phyloP scores from a whole-genome alignment of 1,140 invertebrate species.

The Drosophila cardini region DNA sequence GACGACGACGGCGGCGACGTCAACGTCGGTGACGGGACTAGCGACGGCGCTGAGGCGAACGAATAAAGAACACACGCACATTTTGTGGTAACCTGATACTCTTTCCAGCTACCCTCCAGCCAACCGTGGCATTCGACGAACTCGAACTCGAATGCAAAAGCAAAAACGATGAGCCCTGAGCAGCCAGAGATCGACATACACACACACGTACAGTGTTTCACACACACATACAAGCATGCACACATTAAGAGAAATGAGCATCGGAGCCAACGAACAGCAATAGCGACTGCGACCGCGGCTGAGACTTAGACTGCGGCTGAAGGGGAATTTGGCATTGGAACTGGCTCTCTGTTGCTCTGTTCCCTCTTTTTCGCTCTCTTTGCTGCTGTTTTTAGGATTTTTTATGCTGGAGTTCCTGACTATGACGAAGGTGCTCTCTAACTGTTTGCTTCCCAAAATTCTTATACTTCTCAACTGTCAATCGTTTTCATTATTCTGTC shows the following conservation, averaged over 20 bases:
- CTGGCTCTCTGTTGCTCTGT: conserved; percentile 43
- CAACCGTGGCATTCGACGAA: conserved; percentile 82
- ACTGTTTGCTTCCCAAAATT: conserved; percentile 5
- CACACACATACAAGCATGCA: conserved; percentile 21
- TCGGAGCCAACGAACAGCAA: conserved; percentile 12
- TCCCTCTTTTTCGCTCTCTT: neutral
- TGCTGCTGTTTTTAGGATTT: conserved; percentile 16
- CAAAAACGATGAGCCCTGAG: conserved; percentile 69
- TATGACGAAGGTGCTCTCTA: conserved; percentile 17
- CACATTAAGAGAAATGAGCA: conserved; percentile 41
- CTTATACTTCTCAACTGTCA: conserved; percentile 18
- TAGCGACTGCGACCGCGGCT: neutral
- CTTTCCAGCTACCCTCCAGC: conserved; percentile 82
- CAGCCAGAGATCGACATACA: conserved; percentile 38
- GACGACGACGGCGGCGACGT: conserved; percentile 9
- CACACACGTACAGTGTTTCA: conserved; percentile 1
- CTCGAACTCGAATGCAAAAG: conserved; percentile 42
- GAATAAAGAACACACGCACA: conserved; percentile 82
- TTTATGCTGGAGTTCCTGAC: conserved; percentile 19
- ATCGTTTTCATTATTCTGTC: conserved; percentile 21
- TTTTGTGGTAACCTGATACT: conserved; percentile 81
- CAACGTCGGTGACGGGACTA: conserved; percentile 5
- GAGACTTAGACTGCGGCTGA: neutral
- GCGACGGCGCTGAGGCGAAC: conserved; percentile 59
- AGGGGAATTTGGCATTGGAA: conserved; percentile 47